Evolutionary conservation across 2,888 invertebrate genomes (phyloP).

Genomic region (Anarsia innoxiella): DNA sequence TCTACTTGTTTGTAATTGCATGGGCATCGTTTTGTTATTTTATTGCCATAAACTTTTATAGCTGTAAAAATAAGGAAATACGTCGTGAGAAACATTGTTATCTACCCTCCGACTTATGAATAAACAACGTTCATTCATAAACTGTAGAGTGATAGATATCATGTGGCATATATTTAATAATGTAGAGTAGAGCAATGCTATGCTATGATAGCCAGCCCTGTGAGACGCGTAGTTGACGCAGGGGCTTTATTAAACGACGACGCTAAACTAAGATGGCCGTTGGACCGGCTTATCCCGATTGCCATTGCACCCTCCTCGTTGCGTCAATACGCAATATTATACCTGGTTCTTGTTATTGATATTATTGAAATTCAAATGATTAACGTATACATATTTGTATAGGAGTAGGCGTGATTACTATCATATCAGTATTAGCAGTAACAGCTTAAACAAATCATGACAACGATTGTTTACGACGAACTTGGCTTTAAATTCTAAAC

Average conservation of each 20-base stretch:
- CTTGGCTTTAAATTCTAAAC: too few relatives aligned
- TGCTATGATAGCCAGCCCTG: conserved; percentile 45
- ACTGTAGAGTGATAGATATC: conserved; percentile 20
- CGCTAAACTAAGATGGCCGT: conserved; percentile 64
- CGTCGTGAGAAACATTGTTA: conserved; percentile 22
- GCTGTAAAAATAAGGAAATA: conserved; percentile 9
- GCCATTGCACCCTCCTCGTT: conserved; percentile 53
- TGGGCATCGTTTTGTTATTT: conserved; percentile 5
- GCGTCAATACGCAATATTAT: conserved; percentile 53
- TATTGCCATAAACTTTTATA: conserved; percentile 1
- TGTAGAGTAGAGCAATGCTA: too few relatives aligned
- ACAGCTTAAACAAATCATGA: too few relatives aligned
- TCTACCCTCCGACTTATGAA: conserved; percentile 17
- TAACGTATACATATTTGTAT: too few relatives aligned
- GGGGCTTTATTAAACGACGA: conserved; percentile 67
- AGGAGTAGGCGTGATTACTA: too few relatives aligned
- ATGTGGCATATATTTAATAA: conserved; percentile 19
- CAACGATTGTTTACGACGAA: too few relatives aligned
- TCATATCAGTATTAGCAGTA: too few relatives aligned
- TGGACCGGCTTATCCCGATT: conserved; percentile 70
- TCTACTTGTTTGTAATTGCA: not conserved
- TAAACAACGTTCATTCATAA: conserved; percentile 14
- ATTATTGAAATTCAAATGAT: too few relatives aligned
- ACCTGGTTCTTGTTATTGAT: conserved; percentile 8
- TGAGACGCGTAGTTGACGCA: conserved; percentile 57